A percentile compares a stretch with the other conserved stretches of the same genome.
These are phyloP conservation scores for human (Homo sapiens) DNA, from an alignment of 2,113 vertebrate genomes.

Conservation along the genomic window DNA sequence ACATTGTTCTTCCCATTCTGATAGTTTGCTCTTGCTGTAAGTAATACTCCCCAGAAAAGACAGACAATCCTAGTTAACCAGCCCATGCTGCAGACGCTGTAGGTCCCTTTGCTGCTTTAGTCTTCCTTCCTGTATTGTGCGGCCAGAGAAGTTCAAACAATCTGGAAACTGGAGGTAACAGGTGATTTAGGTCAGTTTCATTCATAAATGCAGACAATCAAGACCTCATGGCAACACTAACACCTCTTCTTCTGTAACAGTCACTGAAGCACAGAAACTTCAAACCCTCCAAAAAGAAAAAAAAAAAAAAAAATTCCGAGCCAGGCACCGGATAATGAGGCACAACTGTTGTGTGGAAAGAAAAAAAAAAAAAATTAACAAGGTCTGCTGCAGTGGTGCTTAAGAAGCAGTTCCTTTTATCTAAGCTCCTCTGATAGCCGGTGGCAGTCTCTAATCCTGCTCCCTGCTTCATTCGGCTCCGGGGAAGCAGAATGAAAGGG, in stretches of 20 bases:
- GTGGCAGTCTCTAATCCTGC: conserved; percentile 77
- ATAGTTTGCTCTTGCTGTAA: conserved; percentile 86
- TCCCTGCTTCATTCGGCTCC: conserved; percentile 77
- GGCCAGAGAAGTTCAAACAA: conserved; percentile 85
- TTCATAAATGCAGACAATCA: conserved; percentile 78
- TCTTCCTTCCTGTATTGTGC: conserved; percentile 81
- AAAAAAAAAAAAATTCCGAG: conserved; percentile 59
- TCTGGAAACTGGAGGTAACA: conserved; percentile 89
- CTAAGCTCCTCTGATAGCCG: conserved; percentile 74
- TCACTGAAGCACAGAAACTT: conserved; percentile 77
- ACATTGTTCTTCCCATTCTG: conserved; percentile 92
- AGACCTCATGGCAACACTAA: conserved; percentile 61
- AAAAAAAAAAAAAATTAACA: conserved; percentile 43
- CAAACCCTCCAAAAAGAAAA: conserved; percentile 69
- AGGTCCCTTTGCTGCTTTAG: conserved; percentile 79
- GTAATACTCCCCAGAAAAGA: conserved; percentile 89
- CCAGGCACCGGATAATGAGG: conserved; percentile 79
- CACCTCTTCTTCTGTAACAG: conserved; percentile 74
- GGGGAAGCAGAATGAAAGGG: conserved; percentile 77
- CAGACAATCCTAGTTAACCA: conserved; percentile 88
- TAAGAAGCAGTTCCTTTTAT: conserved; percentile 77
- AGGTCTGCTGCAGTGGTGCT: conserved; percentile 73
- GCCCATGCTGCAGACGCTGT: conserved; percentile 89
- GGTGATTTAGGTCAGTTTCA: conserved; percentile 88
- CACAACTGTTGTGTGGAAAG: conserved; percentile 80